phyloP scores from a whole-genome alignment of 1,140 invertebrate genomes.

The Proales similis region DNA sequence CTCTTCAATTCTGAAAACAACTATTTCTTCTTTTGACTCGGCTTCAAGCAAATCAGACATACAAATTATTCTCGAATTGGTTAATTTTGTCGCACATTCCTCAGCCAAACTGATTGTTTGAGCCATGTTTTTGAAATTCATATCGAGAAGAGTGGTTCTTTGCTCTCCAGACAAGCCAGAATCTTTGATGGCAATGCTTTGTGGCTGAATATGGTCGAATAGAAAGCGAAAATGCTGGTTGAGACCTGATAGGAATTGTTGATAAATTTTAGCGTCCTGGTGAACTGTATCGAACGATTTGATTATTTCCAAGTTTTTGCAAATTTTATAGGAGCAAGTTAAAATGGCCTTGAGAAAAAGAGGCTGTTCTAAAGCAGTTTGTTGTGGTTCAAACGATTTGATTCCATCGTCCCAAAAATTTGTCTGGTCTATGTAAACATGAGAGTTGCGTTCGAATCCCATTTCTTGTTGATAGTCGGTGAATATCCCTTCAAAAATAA shows the following conservation, averaged over 20 bases:
- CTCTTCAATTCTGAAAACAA: conserved; percentile 9
- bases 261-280: conserved; percentile 10
- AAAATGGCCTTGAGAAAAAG: conserved; percentile 9
- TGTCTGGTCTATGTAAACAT: background rate
- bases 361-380: background rate
- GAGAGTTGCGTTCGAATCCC: background rate
- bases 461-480: background rate
- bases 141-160: no score
- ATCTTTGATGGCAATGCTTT: no score
- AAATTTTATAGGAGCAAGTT: conserved; percentile 28
- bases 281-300: background rate
- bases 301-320: conserved; percentile 26
- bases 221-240: no score
- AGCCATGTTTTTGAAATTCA: no score
- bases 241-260: no score
- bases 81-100: background rate
- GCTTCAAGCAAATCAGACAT: conserved; percentile 10
- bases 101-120: no score
- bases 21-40: background rate
- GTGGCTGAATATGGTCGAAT: no score
- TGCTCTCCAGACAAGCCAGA: no score
- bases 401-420: conserved; percentile 21
- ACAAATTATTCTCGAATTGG: background rate
- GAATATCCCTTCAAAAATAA: conserved; percentile 8
- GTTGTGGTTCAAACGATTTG: background rate